phyloP scores from a whole-genome alignment of 2,888 invertebrate species.

The Archaeoteleia sp. region DNA sequence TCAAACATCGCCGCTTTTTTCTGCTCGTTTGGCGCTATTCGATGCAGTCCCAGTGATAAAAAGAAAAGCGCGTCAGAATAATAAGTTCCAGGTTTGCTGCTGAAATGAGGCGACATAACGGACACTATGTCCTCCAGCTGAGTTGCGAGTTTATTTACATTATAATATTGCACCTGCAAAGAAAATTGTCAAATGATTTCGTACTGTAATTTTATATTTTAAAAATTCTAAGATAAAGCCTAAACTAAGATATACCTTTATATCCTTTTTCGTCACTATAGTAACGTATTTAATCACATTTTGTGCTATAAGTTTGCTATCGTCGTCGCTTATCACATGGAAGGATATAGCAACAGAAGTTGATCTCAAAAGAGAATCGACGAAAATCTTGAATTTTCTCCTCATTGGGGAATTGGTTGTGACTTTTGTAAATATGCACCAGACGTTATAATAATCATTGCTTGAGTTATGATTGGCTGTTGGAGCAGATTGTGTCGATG shows the following conservation, averaged over 20 bases:
- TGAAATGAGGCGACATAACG: constrained; percentile 83
- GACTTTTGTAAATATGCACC: constrained; percentile 79
- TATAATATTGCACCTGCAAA: constrained; percentile 78
- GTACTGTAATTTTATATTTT: no score
- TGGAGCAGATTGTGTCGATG: no score
- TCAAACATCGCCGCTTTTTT: constrained; percentile 83
- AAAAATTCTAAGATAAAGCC: neutral
- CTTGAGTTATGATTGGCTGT: no score
- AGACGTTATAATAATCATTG: constrained; percentile 74
- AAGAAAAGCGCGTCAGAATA: constrained; percentile 88
- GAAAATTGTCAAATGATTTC: no score
- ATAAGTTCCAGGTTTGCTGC: constrained; percentile 82
- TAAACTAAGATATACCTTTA: constrained; percentile 72
- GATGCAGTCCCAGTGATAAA: constrained; percentile 83
- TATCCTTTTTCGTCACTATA: constrained; percentile 66
- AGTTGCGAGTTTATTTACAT: constrained; percentile 79
- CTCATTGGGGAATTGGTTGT: constrained; percentile 76
- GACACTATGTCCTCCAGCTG: constrained; percentile 80
- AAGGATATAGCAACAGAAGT: constrained; percentile 77
- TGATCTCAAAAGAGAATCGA: constrained; percentile 75
- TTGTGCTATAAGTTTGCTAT: constrained; percentile 77
- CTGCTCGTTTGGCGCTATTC: constrained; percentile 80
- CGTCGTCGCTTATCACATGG: constrained; percentile 80
- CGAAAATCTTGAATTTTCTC: constrained; percentile 76
- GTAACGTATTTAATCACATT: constrained; percentile 74